Percentiles rank a stretch among this genome's conserved stretches.
Conservation (phyloP, 2,113 vertebrate species). For the Stigmatopora argus region DNA sequence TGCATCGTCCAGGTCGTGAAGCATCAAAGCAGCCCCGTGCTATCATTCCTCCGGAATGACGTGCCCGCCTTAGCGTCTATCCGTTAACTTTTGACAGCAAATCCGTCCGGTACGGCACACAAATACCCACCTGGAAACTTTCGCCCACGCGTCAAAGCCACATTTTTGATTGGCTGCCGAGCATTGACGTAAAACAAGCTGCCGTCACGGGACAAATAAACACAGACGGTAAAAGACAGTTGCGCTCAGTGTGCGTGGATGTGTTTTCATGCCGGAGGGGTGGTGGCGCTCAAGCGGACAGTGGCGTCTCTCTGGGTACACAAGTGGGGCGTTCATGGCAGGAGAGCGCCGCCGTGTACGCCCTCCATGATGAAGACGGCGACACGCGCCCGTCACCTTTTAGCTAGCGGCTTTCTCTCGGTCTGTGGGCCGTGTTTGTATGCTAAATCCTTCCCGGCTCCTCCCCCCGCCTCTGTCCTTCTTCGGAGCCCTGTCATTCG, state of each 20-base stretch:
- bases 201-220: constrained; percentile 46
- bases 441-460: constrained; percentile 9
- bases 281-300: constrained; percentile 54
- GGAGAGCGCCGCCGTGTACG: constrained; percentile 33
- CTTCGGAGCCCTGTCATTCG: constrained; percentile 37
- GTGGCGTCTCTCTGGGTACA: constrained; percentile 59
- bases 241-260: constrained; percentile 46
- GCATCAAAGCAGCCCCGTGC: too few species aligned
- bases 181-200: constrained; percentile 22
- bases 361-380: constrained; percentile 1
- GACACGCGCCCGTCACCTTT: constrained; percentile 16
- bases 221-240: constrained; percentile 39
- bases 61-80: too few species aligned
- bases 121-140: background rate
- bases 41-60: too few species aligned
- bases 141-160: background rate
- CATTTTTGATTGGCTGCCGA: background rate
- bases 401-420: background rate
- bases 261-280: constrained; percentile 52
- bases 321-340: constrained; percentile 54
- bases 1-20: too few species aligned
- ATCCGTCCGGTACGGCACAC: too few species aligned
- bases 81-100: too few species aligned
- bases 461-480: constrained; percentile 6
- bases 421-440: constrained; percentile 17